Base-by-base conservation (phyloP, 2,888 invertebrate species). In the Rosalia funebris region DNA sequence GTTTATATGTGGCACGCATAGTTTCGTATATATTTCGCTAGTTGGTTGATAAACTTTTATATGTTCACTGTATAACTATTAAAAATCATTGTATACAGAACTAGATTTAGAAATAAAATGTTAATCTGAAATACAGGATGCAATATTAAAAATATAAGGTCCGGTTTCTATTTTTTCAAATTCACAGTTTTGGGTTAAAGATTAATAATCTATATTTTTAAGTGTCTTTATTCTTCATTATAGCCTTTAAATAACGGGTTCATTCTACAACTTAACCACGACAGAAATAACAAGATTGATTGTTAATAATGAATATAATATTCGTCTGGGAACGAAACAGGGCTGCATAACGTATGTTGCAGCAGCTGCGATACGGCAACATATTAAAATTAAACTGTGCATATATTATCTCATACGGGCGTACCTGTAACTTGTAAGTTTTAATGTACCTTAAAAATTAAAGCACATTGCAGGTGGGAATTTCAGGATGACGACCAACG, bases 301-400 rank as follows among this genome's bases (percentile, higher is more conserved):
- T 2, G 34, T 34, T 34, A 34, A 34, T 34, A 34, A 34, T 34
- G 34, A 34, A 34, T 34, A n/a, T 34, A 34, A 34, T 34, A n/a
- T 34, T 34, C 34, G 34, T 34, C 7, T 11, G 34, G 34, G 10
- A 34, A n/a, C 34, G 11, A 2, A 34, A 10, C 11, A 34, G 34
- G 10, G 5, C 2, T 11, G 10, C 11, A 7, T 2, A 2, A 7
- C 10, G 7, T 34, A 34, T 2, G 11, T n/a, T n/a, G 11, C 7
- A 25, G 25, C 25, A 34, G 34, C 10, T 34, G 34, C 34, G 10
- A 2, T 34, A 34, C 34, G 7, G 34, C 11, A 34, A 34, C 34
- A 34, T 34, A 34, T 34, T 34, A 34, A 34, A 34, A 34, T 34
- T 34, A 34, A 34, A 34, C 34, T 34, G 11, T 11, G 34, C 11